Conservation (phyloP, 2,797 vertebrate genomes). For the Gymnoscopelus microlampas region DNA sequence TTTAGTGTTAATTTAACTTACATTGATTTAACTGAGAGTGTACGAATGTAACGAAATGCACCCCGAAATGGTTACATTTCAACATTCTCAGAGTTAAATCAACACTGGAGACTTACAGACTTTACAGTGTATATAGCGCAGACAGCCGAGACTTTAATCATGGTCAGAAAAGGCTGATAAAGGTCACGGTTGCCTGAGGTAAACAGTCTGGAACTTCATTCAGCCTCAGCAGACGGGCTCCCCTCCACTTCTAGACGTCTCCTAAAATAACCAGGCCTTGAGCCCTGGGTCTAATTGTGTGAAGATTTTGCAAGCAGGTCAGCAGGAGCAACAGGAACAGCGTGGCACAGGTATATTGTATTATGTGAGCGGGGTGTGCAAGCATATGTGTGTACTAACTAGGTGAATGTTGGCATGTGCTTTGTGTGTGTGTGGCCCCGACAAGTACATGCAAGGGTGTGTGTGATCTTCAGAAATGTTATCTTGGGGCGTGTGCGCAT, state of each 20-base stretch:
- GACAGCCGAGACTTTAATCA: background rate
- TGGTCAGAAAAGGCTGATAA: background rate
- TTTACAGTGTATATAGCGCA: too few relatives aligned
- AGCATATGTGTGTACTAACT: background rate
- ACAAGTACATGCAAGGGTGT: background rate
- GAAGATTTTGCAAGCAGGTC: constrained; percentile 7
- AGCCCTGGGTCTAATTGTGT: background rate
- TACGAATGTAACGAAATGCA: too few relatives aligned
- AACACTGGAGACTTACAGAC: background rate
- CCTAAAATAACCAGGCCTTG: constrained; percentile 20
- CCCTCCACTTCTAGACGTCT: background rate
- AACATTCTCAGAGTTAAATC: background rate
- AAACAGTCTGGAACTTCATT: background rate
- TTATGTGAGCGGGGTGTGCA: background rate
- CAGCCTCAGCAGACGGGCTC: background rate
- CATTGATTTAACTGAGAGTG: too few relatives aligned
- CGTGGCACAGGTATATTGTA: background rate
- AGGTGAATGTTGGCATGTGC: background rate
- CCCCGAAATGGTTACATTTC: too few relatives aligned
- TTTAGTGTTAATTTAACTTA: too few relatives aligned
- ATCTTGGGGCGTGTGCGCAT: too few relatives aligned
- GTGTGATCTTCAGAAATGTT: too few relatives aligned
- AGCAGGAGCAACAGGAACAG: background rate
- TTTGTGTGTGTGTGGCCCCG: background rate
- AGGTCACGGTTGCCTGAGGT: background rate